Conservation (phyloP, 2,888 invertebrate species). For the Venustoraphidia nigricollis region DNA sequence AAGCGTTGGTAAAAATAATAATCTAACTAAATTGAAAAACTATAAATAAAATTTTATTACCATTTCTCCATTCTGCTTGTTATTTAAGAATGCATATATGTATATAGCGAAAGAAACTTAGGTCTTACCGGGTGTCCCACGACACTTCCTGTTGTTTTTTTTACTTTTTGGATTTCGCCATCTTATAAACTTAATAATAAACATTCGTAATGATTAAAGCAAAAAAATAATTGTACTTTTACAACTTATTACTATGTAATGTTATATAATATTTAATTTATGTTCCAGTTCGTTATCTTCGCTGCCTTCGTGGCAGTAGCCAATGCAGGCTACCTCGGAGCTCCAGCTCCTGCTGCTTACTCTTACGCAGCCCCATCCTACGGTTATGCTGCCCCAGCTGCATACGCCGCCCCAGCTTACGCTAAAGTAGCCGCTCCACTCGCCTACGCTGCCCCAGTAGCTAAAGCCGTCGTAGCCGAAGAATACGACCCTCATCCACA, state of each 20-base stretch:
- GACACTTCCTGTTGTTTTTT: too few species aligned
- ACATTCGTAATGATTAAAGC: too few species aligned
- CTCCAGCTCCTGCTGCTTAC: constrained; percentile 1
- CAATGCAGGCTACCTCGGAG: constrained; percentile 12
- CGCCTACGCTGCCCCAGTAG: constrained; percentile 1
- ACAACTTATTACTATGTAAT: too few species aligned
- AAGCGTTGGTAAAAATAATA: background rate
- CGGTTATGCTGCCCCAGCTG: background rate
- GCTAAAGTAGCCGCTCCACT: constrained; percentile 6
- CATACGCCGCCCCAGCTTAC: constrained; percentile 5
- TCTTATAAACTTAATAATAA: too few species aligned
- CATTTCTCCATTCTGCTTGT: too few species aligned
- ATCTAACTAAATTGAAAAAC: too few species aligned
- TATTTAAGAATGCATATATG: too few species aligned
- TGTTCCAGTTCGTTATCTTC: constrained; percentile 16
- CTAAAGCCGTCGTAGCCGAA: background rate
- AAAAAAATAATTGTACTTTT: too few species aligned
- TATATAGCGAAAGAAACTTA: too few species aligned
- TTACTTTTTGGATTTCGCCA: too few species aligned
- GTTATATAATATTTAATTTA: background rate
- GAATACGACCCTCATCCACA: constrained; percentile 20
- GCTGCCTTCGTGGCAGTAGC: constrained; percentile 17
- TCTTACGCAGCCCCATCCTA: background rate
- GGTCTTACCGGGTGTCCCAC: too few species aligned
- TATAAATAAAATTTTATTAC: too few species aligned